Conservation (phyloP, 1,140 invertebrate genomes). For the Epicauta chinensis region DNA sequence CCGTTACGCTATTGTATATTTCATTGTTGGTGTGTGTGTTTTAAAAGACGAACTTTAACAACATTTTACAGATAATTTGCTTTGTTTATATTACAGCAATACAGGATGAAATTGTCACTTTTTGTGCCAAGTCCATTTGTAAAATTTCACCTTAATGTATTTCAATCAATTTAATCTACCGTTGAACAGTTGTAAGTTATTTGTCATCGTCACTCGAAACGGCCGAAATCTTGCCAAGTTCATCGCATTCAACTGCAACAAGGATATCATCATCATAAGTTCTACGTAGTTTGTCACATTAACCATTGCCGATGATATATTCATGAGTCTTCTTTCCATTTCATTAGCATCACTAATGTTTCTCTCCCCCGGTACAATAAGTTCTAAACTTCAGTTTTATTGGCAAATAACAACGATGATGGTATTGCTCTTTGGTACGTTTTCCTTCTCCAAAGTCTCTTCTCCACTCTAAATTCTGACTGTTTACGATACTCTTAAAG, state of each 20-base stretch:
- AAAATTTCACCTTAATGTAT: neutral
- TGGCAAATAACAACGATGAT: slow-evolving; percentile 23
- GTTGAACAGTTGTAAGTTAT: neutral
- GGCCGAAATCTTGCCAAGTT: neutral
- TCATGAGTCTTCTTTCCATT: slow-evolving; percentile 25
- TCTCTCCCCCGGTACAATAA: slow-evolving; percentile 19
- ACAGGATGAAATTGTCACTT: too few species aligned
- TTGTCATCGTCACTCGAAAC: neutral
- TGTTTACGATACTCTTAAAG: slow-evolving; percentile 30
- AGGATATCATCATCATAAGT: slow-evolving; percentile 4
- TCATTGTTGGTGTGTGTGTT: neutral
- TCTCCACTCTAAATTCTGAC: slow-evolving; percentile 18
- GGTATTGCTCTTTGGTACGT: slow-evolving; percentile 18
- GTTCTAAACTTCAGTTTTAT: slow-evolving; percentile 25
- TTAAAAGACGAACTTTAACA: neutral
- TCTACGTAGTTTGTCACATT: slow-evolving; percentile 13
- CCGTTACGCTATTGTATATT: slow-evolving; percentile 1
- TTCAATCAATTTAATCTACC: neutral
- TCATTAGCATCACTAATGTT: slow-evolving; percentile 29
- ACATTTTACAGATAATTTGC: neutral
- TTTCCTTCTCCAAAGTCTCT: neutral
- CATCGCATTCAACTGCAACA: neutral
- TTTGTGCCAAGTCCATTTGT: neutral
- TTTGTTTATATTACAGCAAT: too few species aligned
- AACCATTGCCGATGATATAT: slow-evolving; percentile 20